Percentiles rank a stretch among this genome's conserved stretches.
These are phyloP conservation scores for Lynx canadensis DNA, from an alignment of 2,113 vertebrate genomes.

Conservation along the genomic window DNA sequence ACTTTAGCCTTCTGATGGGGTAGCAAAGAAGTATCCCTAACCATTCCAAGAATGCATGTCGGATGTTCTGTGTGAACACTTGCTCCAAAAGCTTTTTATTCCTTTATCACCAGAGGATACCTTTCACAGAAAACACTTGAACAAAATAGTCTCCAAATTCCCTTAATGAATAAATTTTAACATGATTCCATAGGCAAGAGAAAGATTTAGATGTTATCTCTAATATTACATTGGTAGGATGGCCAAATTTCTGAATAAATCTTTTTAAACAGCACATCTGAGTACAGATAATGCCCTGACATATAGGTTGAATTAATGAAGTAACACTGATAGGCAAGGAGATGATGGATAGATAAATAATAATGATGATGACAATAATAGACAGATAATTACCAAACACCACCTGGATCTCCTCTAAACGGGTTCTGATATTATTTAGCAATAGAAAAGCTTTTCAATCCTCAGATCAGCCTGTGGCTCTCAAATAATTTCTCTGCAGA, in stretches of 20 bases:
- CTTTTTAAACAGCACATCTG: neutral
- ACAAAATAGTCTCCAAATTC: neutral
- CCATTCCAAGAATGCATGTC: neutral
- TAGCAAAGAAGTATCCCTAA: neutral
- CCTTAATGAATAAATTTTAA: neutral
- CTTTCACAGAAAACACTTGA: neutral
- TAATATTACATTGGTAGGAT: neutral
- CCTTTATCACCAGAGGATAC: neutral
- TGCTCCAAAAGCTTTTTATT: neutral
- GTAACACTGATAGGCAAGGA: neutral
- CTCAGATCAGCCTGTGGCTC: neutral
- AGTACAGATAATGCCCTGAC: neutral
- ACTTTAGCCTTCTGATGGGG: neutral
- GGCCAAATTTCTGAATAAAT: conserved; percentile 18
- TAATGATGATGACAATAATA: neutral
- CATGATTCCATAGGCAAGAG: neutral
- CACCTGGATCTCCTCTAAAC: neutral
- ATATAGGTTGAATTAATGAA: neutral
- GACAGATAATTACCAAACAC: neutral
- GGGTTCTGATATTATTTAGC: neutral
- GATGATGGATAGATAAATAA: neutral
- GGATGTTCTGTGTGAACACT: neutral
- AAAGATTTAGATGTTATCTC: conserved; percentile 7
- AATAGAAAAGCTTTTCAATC: neutral
- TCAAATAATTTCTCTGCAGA: neutral